These are phyloP conservation scores for Ptychodera flava DNA, from an alignment of 35 echinoderm and acorn worm species.

Conservation along the genomic window DNA sequence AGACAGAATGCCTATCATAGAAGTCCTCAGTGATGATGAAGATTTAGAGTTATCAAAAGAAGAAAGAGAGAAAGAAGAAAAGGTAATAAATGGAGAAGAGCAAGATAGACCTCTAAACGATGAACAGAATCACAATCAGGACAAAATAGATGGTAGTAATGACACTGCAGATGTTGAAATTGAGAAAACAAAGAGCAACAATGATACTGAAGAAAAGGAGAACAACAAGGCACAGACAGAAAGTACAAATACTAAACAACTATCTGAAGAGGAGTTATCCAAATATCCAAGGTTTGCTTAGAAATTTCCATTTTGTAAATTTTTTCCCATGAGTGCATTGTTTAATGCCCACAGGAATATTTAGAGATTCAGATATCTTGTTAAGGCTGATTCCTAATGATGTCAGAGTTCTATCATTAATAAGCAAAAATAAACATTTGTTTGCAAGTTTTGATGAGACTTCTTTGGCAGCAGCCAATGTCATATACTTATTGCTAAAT, in stretches of 20 bases:
- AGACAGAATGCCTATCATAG: background rate
- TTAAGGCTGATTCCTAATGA: no score
- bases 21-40: background rate
- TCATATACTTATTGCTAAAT: no score
- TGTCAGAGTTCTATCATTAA: no score
- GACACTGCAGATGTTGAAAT: background rate
- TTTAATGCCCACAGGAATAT: no score
- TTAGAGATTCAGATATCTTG: no score
- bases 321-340: no score
- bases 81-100: background rate
- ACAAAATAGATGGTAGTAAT: background rate
- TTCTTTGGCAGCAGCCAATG: no score
- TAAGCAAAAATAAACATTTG: no score
- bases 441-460: no score
- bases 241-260: background rate
- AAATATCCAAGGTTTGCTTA: background rate
- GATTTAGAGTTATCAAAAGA: background rate
- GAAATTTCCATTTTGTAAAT: no score
- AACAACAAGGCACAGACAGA: no score
- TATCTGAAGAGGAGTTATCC: background rate
- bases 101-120: background rate
- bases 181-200: background rate
- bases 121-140: background rate
- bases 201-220: background rate
- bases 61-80: background rate